Evolutionary conservation across 2,888 invertebrate genomes (phyloP).

Genomic region (Noctua comes): DNA sequence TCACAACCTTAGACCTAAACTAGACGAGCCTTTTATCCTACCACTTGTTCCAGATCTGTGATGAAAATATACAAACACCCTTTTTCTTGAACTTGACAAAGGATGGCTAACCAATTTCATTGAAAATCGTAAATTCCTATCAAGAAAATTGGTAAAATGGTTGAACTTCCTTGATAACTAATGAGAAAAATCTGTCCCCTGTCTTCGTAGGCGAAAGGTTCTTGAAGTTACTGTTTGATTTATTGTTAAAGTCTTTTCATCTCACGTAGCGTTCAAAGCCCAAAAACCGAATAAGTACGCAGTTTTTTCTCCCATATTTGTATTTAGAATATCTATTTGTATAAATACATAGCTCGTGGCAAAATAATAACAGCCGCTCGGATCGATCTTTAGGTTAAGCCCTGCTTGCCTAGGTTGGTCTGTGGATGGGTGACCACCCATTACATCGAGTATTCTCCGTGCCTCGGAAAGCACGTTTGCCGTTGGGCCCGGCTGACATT

Average conservation of each 20-base stretch:
- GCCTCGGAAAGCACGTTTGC: too few relatives aligned
- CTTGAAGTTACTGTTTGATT: conserved; percentile 11
- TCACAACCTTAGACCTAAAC: neutral
- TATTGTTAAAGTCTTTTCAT: neutral
- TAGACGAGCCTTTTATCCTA: neutral
- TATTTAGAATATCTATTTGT: too few relatives aligned
- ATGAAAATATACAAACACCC: conserved; percentile 18
- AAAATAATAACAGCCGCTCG: too few relatives aligned
- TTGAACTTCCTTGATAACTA: neutral
- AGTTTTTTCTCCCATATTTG: neutral
- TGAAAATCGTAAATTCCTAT: conserved; percentile 39
- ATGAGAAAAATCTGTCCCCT: neutral
- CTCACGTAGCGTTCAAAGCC: neutral
- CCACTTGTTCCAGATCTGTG: neutral
- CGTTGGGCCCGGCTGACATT: too few relatives aligned
- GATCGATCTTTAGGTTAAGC: too few relatives aligned
- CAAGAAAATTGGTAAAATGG: conserved; percentile 21
- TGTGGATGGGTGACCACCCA: too few relatives aligned
- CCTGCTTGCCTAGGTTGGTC: too few relatives aligned
- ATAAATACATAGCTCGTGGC: too few relatives aligned
- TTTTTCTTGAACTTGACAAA: conserved; percentile 10
- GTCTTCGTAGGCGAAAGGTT: neutral
- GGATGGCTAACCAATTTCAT: conserved; percentile 20
- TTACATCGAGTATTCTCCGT: too few relatives aligned
- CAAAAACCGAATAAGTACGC: neutral